These are phyloP conservation scores for Thaleichthys pacificus DNA, from an alignment of 2,797 vertebrate genomes.

Conservation along the genomic window DNA sequence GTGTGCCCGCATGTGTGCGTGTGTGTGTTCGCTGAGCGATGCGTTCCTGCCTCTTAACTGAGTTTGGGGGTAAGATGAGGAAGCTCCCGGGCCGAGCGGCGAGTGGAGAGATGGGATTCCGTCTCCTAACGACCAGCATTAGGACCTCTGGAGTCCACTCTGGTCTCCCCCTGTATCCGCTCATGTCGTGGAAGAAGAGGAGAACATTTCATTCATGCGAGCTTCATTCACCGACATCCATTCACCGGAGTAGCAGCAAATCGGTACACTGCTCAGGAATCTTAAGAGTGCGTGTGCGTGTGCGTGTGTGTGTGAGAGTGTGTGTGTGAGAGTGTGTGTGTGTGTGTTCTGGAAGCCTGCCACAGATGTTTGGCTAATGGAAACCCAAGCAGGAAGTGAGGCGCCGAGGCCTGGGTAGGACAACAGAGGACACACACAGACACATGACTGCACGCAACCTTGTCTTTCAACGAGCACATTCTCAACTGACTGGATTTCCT, in stretches of 20 bases:
- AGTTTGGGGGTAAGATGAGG: too few species aligned
- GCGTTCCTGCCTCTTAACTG: too few species aligned
- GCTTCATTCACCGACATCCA: too few species aligned
- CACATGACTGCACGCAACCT: constrained; percentile 13
- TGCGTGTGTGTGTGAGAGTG: constrained; percentile 11
- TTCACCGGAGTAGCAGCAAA: too few species aligned
- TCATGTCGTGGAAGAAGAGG: too few species aligned
- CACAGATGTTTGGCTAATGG: constrained; percentile 45
- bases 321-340: constrained; percentile 16
- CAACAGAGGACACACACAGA: constrained; percentile 14
- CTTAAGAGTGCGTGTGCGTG: constrained; percentile 8
- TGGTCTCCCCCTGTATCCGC: too few species aligned
- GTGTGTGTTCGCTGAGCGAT: neutral
- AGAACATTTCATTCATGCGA: too few species aligned
- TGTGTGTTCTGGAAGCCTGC: constrained; percentile 24
- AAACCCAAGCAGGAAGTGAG: constrained; percentile 54
- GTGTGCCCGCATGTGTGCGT: constrained; percentile 13
- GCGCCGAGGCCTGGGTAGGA: neutral
- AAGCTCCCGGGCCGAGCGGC: too few species aligned
- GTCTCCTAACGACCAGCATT: too few species aligned
- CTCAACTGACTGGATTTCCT: neutral
- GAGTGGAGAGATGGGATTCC: too few species aligned
- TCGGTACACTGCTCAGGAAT: neutral
- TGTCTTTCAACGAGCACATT: too few species aligned
- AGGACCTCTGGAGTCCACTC: too few species aligned